Evolutionary conservation across 2,888 invertebrate genomes (phyloP), one percentile per base, ranked within the genome.

Genomic region (Odontocolon sp.): DNA sequence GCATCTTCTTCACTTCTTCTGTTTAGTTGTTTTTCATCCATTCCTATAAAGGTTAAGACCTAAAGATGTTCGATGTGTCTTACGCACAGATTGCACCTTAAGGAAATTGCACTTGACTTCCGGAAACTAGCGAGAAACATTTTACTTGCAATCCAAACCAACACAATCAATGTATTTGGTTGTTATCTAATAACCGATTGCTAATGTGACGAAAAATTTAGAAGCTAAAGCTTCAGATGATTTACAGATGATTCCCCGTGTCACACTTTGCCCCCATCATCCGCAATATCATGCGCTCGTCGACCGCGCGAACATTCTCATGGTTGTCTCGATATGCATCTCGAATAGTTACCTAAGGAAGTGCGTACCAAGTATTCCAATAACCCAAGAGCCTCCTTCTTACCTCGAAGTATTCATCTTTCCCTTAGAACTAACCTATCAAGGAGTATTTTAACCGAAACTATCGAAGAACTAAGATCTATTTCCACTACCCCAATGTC

Each of bases 281-380:
- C n/a, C n/a, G n/a, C n/a, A n/a, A n/a, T 63, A 74, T 54, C 57
- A 45, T 59, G 50, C 66, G 70, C 45, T 54, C 61, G 23, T 70
- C 54, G 66, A 61, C 54, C 52, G 28, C 14, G 14, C 63, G 45
- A 72, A 57, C 61, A 47, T 21, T 33, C 76, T 33, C 8, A 47
- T 64, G 63, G 54, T 64, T 56, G 47, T 63, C 40, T 63, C 45
- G 59, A 69, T 56, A 47, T 74, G 56, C 59, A 66, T 75, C 72
- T 77, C 74, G 28, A 71, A 80, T 68, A 63, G 54, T 61, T 63
- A 59, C 68, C 40, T 69, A 31, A 45, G 56, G 69, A 63, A 42
- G 68, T 56, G 79, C 73, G 72, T 64, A 78, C 69, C 77, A 85
- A 85, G 85, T 85, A 84, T 85, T 85, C 71, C 86, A 83, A 85